These are phyloP conservation scores for Ashinkailepas kermadecensis DNA, from an alignment of 2,888 invertebrate species.

Conservation along the genomic window DNA sequence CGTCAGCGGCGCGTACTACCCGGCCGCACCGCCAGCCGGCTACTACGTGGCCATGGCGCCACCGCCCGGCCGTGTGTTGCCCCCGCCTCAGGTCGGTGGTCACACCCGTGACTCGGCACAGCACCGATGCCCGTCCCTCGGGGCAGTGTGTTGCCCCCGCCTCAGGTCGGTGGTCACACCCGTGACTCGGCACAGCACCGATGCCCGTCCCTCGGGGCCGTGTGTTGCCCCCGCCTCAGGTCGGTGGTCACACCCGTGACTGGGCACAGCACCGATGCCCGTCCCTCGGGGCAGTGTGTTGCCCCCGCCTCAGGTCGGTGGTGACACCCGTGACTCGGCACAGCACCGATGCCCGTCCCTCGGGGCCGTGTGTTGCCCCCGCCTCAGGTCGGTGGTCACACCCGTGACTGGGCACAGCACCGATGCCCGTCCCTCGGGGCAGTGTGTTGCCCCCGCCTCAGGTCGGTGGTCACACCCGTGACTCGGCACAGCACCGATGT, in stretches of 20 bases:
- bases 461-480: no score
- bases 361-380: no score
- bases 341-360: neutral
- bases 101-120: constrained; percentile 1
- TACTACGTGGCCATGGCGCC: constrained; percentile 1
- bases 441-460: no score
- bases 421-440: no score
- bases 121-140: neutral
- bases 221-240: neutral
- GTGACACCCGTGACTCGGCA: neutral
- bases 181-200: neutral
- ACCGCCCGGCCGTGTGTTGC: constrained; percentile 9
- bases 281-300: neutral
- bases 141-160: neutral
- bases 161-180: constrained; percentile 1
- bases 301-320: neutral
- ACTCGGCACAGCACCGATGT: no score
- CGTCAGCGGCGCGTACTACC: neutral
- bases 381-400: no score
- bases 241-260: neutral
- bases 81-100: neutral
- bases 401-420: no score
- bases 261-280: neutral
- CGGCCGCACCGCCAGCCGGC: neutral
- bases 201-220: neutral